A percentile compares a stretch with the other conserved stretches of the same genome.
phyloP scores from a whole-genome alignment of 2,797 vertebrate species.

The Artibeus lituratus region DNA sequence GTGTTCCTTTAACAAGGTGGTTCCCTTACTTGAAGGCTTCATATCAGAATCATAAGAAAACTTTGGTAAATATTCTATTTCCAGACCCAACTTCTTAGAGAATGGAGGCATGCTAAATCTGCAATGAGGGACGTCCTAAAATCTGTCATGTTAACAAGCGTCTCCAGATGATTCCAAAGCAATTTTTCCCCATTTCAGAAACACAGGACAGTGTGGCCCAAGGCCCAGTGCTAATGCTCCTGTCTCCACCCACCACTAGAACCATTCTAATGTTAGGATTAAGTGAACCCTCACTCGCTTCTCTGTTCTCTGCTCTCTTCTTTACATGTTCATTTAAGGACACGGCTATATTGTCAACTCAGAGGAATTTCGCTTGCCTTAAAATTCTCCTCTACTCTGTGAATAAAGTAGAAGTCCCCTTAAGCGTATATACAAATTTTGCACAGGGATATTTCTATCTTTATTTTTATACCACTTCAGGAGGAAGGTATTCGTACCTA shows the following conservation, averaged over 20 bases:
- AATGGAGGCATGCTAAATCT: not conserved
- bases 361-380: not conserved
- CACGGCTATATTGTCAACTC: not conserved
- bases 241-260: not conserved
- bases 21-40: not conserved
- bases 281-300: not conserved
- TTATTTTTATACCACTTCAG: not conserved
- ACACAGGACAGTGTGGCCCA: not conserved
- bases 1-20: not conserved
- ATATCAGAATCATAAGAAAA: not conserved
- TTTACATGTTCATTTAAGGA: not conserved
- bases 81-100: not conserved
- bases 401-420: not conserved
- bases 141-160: not conserved
- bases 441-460: not conserved
- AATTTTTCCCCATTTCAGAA: not conserved
- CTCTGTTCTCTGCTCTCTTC: not conserved
- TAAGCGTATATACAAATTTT: not conserved
- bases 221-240: not conserved
- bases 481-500: not conserved
- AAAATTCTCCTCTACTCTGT: not conserved
- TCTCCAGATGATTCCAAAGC: not conserved
- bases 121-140: not conserved
- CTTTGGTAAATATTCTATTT: not conserved
- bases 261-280: not conserved